These are phyloP conservation scores for Pachypanchax playfairii DNA, from an alignment of 2,113 vertebrate genomes.

Conservation along the genomic window DNA sequence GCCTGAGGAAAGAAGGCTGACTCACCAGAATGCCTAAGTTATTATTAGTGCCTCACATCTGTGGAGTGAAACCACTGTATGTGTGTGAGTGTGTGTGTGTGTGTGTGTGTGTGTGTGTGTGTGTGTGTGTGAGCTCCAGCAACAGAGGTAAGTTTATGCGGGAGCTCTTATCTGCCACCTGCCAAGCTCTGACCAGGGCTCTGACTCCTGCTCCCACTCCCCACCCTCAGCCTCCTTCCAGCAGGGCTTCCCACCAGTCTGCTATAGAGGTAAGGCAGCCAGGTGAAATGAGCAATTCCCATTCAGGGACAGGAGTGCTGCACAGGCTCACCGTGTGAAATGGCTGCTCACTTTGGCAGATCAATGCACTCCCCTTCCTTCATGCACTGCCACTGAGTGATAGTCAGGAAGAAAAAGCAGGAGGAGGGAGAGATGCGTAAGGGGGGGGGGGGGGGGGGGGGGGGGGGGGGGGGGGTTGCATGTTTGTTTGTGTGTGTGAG, in stretches of 20 bases:
- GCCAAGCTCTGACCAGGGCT: conserved; percentile 63
- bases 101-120: conserved; percentile 3
- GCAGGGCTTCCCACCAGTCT: conserved; percentile 47
- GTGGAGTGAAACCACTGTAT: conserved; percentile 45
- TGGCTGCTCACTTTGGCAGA: conserved; percentile 75
- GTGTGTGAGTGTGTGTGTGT: conserved; percentile 5
- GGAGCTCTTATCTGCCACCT: conserved; percentile 66
- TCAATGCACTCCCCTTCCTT: conserved; percentile 67
- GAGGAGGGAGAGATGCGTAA: conserved; percentile 9
- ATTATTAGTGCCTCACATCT: conserved; percentile 69
- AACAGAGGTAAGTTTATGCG: conserved; percentile 31
- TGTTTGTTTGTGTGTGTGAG: conserved; percentile 27
- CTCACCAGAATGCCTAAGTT: conserved; percentile 64
- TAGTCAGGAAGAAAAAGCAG: conserved; percentile 52
- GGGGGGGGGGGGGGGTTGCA: neutral
- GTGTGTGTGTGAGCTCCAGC: conserved; percentile 23
- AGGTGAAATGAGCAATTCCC: conserved; percentile 77
- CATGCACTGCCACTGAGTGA: conserved; percentile 60
- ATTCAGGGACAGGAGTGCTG: conserved; percentile 65
- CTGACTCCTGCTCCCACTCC: conserved; percentile 36
- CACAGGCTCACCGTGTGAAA: conserved; percentile 57
- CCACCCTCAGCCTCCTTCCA: conserved; percentile 16
- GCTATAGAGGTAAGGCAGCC: conserved; percentile 50
- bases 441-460: conserved; percentile 1
- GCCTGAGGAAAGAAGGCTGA: conserved; percentile 70